Evolutionary conservation across 2,888 invertebrate species (phyloP), one percentile per base, ranked within the genome.

Genomic region (Hypomecis atomaria): DNA sequence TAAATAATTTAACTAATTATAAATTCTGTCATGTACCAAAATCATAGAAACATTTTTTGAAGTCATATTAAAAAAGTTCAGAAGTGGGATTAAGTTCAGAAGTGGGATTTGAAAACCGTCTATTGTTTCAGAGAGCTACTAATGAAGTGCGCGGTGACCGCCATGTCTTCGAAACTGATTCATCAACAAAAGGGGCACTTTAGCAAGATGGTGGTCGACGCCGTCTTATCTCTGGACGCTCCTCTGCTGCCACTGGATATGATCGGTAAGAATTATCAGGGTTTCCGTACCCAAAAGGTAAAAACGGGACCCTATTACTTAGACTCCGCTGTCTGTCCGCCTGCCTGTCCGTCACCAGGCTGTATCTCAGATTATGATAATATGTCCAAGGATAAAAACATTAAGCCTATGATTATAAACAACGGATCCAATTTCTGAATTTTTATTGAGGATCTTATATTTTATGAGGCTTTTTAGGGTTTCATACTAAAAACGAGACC

Each of bases 181-280:
- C 97, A 99, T 82, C 97, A 97, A 75, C 99, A 99, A 86, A 98
- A 98, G 84, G 97, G 96, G 48, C 98, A 98, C 93, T 99, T 99
- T 90, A 96, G 99, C 38, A 96, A 96, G 84, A 98, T 99, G 96
- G 99, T 99, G 6, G 99, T 99, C 0, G 98, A 99, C 81, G 99
- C 99, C 50, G 99, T 99, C 0, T 93, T 98, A 75, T 94, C 95
- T 11, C 89, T 99, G 65, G 99, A 99, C 84, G 87, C 88, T 0
- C 94, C 92, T 0, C 93, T 98, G 13, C 89, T 99, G 71, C 99
- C 99, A 0, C 89, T 99, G 47, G 98, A 99, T 81, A 99, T 99
- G 99, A 99, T 99, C 84, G 99, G 92, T 92, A 23, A 82, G 87
- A n/a, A n/a, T n/a, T n/a, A n/a, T n/a, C n/a, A n/a, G n/a, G n/a